Base-by-base conservation (phyloP, 2,888 invertebrate genomes). In the Andrena marginata region DNA sequence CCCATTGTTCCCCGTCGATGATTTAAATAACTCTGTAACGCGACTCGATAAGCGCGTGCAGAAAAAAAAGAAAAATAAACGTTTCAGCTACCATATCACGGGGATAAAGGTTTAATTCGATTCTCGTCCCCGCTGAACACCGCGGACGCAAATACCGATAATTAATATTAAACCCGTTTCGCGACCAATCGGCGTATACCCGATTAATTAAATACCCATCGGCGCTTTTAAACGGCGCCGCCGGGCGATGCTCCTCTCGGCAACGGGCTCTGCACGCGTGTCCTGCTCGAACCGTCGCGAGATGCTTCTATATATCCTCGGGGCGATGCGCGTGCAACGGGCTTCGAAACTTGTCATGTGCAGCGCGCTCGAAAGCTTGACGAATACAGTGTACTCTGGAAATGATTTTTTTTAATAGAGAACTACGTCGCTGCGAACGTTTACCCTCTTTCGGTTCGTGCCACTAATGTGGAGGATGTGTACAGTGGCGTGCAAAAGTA, bases 161-260 rank as follows among this genome's bases (percentile, higher is more conserved):
- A 86, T 84, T 84, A 86, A 85, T 84, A 86, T 86, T 82, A 80
- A 76, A 74, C 73, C 65, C 86, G 71, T 78, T 68, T 69, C 56
- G 49, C 62, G 63, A 63, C 56, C 70, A 42, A 83, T 82, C 73
- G 68, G 7, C 29, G 51, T 72, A 68, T 54, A 74, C 65, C 63
- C 69, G 77, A 84, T 85, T 81, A 77, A 85, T 84, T 85, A 85
- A 84, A 77, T 62, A 72, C 72, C 72, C 67, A 29, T 20, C 69
- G 31, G 62, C 54, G 49, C 7, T 78, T 84, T 81, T 74, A 80
- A 84, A 76, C 78, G 71, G 63, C 64, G 80, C 75, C 74, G 71
- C 26, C 23, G 48, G 65, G 33, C 77, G 54, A 60, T 65, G 42
- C 42, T 42, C 13, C 65, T 71, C 59, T 77, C 70, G 60, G 31